These are phyloP conservation scores for Heteromurus nitidus DNA, from an alignment of 2,888 invertebrate genomes.

Conservation along the genomic window DNA sequence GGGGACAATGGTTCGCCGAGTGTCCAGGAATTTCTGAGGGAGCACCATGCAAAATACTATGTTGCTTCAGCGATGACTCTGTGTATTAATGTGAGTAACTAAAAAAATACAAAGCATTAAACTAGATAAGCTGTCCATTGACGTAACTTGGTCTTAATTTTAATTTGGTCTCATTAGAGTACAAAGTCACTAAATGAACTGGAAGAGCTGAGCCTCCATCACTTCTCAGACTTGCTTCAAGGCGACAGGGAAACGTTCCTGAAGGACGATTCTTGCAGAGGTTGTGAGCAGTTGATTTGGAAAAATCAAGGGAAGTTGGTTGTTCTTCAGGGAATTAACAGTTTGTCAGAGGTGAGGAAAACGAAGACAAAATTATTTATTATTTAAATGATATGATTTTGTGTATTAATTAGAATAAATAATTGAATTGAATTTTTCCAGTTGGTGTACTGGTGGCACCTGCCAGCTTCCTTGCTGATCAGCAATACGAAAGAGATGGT, in stretches of 20 bases:
- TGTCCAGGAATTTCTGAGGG: not conserved
- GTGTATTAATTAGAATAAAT: too few relatives aligned
- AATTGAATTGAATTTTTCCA: too few relatives aligned
- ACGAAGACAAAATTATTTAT: too few relatives aligned
- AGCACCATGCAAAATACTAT: not conserved
- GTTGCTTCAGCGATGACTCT: conserved; percentile 25
- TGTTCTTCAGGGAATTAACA: conserved; percentile 6
- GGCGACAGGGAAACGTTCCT: not conserved
- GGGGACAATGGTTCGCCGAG: conserved; percentile 8
- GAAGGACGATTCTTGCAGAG: not conserved
- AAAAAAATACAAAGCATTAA: not conserved
- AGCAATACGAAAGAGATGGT: not conserved
- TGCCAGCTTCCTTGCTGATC: not conserved
- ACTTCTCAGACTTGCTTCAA: not conserved
- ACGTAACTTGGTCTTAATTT: too few relatives aligned
- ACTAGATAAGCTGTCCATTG: too few relatives aligned
- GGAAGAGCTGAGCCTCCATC: not conserved
- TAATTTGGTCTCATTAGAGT: not conserved
- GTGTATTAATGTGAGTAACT: not conserved
- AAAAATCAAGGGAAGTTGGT: not conserved
- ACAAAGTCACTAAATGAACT: not conserved
- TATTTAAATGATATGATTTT: too few relatives aligned
- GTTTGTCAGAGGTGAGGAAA: not conserved
- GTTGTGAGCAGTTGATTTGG: not conserved
- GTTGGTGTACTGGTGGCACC: too few relatives aligned